phyloP scores from a whole-genome alignment of 2,113 vertebrate genomes.

The Leiothrix lutea region DNA sequence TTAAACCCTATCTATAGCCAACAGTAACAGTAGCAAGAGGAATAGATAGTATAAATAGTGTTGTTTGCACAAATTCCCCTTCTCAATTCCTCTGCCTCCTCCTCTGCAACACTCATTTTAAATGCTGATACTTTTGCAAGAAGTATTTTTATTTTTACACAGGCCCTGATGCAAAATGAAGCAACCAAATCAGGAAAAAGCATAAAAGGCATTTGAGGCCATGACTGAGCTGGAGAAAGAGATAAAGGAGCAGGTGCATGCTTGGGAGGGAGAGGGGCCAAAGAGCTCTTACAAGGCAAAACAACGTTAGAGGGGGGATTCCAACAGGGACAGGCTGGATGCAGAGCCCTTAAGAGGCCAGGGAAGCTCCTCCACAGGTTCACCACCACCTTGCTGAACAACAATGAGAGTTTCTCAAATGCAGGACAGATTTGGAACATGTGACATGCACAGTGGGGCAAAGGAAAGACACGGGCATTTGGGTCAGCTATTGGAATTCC shows the following conservation, averaged over 20 bases:
- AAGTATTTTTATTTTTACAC: conserved; percentile 19
- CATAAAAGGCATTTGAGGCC: not conserved
- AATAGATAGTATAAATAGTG: conserved; percentile 34
- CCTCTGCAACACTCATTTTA: conserved; percentile 24
- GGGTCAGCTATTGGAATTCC: not conserved
- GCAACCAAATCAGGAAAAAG: conserved; percentile 5
- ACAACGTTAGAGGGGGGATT: not conserved
- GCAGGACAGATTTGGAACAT: not conserved
- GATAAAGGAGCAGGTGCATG: conserved; percentile 23
- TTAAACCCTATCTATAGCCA: conserved; percentile 69
- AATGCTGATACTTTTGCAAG: conserved; percentile 6
- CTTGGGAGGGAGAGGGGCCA: not conserved
- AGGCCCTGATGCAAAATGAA: not conserved
- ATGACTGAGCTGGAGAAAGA: conserved; percentile 5
- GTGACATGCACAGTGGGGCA: rapidly evolving
- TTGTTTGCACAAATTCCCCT: conserved; percentile 17
- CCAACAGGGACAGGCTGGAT: not conserved
- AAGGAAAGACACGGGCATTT: not conserved
- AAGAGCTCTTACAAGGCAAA: not conserved
- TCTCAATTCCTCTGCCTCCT: conserved; percentile 42
- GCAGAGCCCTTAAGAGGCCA: not conserved
- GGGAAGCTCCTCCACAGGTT: not conserved
- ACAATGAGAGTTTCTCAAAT: not conserved
- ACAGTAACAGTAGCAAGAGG: conserved; percentile 63
- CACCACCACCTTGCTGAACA: not conserved